Evolutionary conservation across 2,797 vertebrate genomes (phyloP).

Genomic region (Helostoma temminkii): DNA sequence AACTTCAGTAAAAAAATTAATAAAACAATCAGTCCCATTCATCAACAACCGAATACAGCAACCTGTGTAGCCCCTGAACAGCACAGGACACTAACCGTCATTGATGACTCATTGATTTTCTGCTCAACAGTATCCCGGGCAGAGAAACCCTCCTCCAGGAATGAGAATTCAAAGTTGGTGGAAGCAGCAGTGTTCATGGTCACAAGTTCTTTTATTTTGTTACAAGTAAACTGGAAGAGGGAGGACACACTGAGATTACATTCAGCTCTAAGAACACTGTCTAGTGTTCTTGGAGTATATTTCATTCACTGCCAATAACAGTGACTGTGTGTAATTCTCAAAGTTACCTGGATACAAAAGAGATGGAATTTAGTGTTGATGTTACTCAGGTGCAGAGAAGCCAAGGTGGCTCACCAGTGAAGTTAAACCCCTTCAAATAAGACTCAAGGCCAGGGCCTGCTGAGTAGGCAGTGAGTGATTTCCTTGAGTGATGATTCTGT

Average conservation of each 20-base stretch:
- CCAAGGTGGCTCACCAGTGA: constrained; percentile 85
- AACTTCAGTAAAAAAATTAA: not conserved
- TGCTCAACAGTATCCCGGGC: constrained; percentile 95
- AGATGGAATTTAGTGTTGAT: constrained; percentile 72
- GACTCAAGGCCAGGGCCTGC: constrained; percentile 83
- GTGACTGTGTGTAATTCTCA: not conserved
- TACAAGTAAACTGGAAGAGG: constrained; percentile 75
- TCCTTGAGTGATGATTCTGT: constrained; percentile 80
- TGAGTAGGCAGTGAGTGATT: constrained; percentile 77
- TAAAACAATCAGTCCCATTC: not conserved
- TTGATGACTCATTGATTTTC: constrained; percentile 94
- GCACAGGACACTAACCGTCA: constrained; percentile 85
- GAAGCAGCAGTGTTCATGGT: constrained; percentile 81
- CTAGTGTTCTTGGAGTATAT: not conserved
- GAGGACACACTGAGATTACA: constrained; percentile 11
- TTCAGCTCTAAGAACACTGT: constrained; percentile 17
- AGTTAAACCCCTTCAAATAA: constrained; percentile 84
- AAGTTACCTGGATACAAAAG: constrained; percentile 82
- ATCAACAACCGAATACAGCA: not conserved
- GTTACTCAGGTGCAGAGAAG: constrained; percentile 75
- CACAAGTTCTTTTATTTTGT: constrained; percentile 58
- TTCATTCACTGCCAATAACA: not conserved
- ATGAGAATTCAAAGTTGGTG: constrained; percentile 89
- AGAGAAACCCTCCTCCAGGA: constrained; percentile 96
- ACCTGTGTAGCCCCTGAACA: constrained; percentile 3